Conservation (phyloP, 2,113 vertebrate genomes). For the Mirounga angustirostris region DNA sequence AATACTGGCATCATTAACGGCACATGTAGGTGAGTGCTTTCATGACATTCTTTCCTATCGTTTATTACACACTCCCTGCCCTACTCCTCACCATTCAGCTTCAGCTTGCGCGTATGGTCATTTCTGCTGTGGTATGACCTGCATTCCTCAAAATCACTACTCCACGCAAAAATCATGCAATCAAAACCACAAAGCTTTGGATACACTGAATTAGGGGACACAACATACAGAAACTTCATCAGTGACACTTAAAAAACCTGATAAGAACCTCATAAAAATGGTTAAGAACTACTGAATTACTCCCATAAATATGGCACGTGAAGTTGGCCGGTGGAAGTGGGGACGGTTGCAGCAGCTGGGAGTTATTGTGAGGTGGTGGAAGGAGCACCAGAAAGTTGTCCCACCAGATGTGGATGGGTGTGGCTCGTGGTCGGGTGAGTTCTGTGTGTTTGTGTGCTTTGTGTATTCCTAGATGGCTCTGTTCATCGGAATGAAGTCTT, state of each 20-base stretch:
- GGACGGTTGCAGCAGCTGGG: not conserved
- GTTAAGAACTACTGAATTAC: not conserved
- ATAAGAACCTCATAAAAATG: not conserved
- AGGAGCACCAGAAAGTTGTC: not conserved
- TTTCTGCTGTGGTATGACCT: not conserved
- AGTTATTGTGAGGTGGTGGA: fast-evolving
- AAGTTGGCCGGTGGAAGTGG: not conserved
- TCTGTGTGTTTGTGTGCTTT: fast-evolving
- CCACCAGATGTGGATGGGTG: not conserved
- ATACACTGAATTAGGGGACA: not conserved
- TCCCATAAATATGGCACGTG: not conserved
- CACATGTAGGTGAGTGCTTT: not conserved
- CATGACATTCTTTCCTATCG: not conserved
- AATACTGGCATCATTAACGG: not conserved
- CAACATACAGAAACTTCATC: not conserved
- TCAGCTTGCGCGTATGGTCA: not conserved
- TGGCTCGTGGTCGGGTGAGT: fast-evolving
- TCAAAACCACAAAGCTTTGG: not conserved
- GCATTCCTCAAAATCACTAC: not conserved
- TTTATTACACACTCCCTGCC: not conserved
- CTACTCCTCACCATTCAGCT: not conserved
- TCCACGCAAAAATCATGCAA: not conserved
- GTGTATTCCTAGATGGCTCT: not conserved
- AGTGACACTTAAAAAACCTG: not conserved
- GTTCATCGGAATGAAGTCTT: not conserved